Base-by-base conservation (phyloP, 2,888 invertebrate genomes). In the Arenicola marina region DNA sequence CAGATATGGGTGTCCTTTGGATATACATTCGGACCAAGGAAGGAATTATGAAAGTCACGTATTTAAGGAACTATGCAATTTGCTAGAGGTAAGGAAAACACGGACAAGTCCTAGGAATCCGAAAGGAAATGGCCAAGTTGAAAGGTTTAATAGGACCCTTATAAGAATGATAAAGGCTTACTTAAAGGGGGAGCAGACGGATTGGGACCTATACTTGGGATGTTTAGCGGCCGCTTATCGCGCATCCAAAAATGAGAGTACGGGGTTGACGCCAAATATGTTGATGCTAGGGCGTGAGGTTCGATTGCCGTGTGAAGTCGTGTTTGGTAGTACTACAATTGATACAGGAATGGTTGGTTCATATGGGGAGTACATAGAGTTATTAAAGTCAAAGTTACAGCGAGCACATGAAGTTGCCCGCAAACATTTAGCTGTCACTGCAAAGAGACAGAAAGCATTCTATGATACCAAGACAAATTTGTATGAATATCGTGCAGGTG, bases 21-120 rank as follows among this genome's bases (percentile, higher is more conserved):
- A 58, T 7, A 43, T 69, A 26, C 70, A 67, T 33, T 51, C 58
- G 44, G 70, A 70, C 31, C 68, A 65, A 44, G 70, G 70, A 1
- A 11, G 59, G 15, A 63, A 63, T 24, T 69, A 61, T 59, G 63
- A 70, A 46, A 67, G 66, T 51, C 31, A 56, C 43, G 15, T 67
- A n/a, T 69, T 71, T 33, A 4, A 32, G 73, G 74, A 56, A 66
- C 66, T 46, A 69, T 71, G 68, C 56, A 7, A 51, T 24, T 4
- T 71, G 31, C 43, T 66, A 3, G 67, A 67, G 31, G 65, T 71
- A n/a, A 55, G 51, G 48, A 69, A 69, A 59, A 69, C 61, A 1
- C 45, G 66, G 11, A 67, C 67, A 21, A 51, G 56, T 24, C 44
- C 62, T 2, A 56, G 69, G 44, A 59, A 63, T 56, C 69, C 68